Evolutionary conservation across 2,797 vertebrate genomes (phyloP), one percentile per base, ranked within the genome.

Genomic region (Poeciliopsis turneri): DNA sequence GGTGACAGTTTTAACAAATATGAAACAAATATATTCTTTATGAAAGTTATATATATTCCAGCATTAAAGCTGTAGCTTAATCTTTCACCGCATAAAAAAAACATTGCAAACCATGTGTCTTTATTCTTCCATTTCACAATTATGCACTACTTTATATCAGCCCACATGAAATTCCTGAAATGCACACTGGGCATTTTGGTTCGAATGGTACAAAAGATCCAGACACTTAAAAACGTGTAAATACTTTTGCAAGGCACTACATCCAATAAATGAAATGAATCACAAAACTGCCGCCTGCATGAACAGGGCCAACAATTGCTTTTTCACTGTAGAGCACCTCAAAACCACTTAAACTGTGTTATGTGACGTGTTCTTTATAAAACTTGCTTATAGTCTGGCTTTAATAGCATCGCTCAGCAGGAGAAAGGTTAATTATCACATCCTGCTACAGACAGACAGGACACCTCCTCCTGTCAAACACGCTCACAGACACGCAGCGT

Each of bases 391-490:
- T 85, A 85, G 87, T 72, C 57, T 76, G 46, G 86, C 86, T 92
- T 90, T 90, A 92, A 90, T 84, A 84, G 82, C 83, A 84, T 41
- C n/a, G n/a, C 94, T 91, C 94, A 93, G 92, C 90, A 84, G 91
- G 94, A 91, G 86, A 95, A 95, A 95, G 94, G 94, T 95, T 95
- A 95, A 95, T 95, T 93, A 94, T 88, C 93, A 91, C 92, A 92
- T 93, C 90, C 92, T 91, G 91, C 88, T 88, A 80, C 79, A 85
- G 81, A 88, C 77, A 85, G 85, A 81, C 77, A 92, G 89, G 89
- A 92, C 92, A 89, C 90, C 87, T 84, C 87, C 91, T 86, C 79
- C 88, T 84, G 87, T 92, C 85, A 87, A 41, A 72, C 82, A 13
- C 84, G 13, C 82, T 84, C 78, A 80, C 91, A 85, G 79, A 87